Evolutionary conservation across 1,140 invertebrate species (phyloP), one percentile per base, ranked within the genome.

Genomic region (Rhopalosiphum maidis): DNA sequence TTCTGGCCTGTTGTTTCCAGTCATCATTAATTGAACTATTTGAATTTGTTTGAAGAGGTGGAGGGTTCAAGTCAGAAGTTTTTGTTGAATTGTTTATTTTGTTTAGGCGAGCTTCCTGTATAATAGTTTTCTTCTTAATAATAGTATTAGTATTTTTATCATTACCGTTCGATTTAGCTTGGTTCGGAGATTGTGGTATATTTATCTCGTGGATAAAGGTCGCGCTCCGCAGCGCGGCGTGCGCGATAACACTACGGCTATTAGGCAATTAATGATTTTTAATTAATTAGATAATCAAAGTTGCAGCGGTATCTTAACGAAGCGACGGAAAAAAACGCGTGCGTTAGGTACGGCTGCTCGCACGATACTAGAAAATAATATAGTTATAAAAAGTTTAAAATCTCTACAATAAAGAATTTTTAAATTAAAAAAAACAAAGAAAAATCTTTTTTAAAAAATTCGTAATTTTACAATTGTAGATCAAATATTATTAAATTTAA

Each of bases 71-170:
- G 68, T 11, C 9, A n/a, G 9, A n/a, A 35, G 11, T 77, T 35
- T 77, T 77, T 77, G 68, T 35, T 30, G 23, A 6, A 35, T n/a
- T 77, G n/a, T 77, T 77, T 7, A 41, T 5, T 43, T 25, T 82
- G 37, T 85, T 85, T 85, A 85, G 83, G 41, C 37, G 22, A 41
- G 22, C 35, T 21, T 37, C 77, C 15, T 82, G 11, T 41, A 82
- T 51, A 51, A 18, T 51, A 1, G 2, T 51, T 51, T 51, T 41
- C 35, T 68, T 55, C 54, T 55, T 55, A 68, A 68, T 68, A 68
- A 68, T 68, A 68, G 60, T 68, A 68, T 68, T 68, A n/a, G n/a
- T n/a, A n/a, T n/a, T n/a, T 77, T 77, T 77, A 77, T 77, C 30
- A 1, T 77, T 35, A 77, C 1, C 11, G 11, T 77, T 77, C 1